phyloP scores from a whole-genome alignment of 2,888 invertebrate genomes.

The Ormyrus nitidulus region DNA sequence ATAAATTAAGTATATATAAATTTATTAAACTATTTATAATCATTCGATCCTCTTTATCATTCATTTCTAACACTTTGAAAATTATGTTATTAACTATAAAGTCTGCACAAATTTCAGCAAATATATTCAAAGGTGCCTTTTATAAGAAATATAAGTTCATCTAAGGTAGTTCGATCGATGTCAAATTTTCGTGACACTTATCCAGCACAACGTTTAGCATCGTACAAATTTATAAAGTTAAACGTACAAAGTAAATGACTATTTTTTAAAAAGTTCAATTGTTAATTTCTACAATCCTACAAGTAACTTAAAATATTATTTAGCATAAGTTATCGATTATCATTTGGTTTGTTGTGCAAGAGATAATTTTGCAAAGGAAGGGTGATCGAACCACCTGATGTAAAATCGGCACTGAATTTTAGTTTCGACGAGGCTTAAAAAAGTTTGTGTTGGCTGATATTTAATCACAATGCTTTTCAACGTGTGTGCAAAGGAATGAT shows the following conservation, averaged over 20 bases:
- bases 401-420: constrained; percentile 4
- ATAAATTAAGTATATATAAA: constrained; percentile 1
- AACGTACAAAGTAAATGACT: constrained; percentile 27
- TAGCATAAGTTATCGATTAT: too few relatives aligned
- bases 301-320: too few relatives aligned
- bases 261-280: constrained; percentile 19
- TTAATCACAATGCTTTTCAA: constrained; percentile 43
- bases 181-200: constrained; percentile 14
- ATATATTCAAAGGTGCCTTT: constrained; percentile 38
- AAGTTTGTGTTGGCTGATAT: constrained; percentile 33
- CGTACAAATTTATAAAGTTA: constrained; percentile 42
- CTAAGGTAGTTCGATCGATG: constrained; percentile 23
- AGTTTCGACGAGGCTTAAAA: neutral
- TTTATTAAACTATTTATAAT: constrained; percentile 4
- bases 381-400: constrained; percentile 13
- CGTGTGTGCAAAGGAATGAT: constrained; percentile 32
- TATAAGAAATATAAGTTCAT: constrained; percentile 36
- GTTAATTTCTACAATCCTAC: too few relatives aligned
- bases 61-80: constrained; percentile 28
- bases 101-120: constrained; percentile 17
- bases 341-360: too few relatives aligned
- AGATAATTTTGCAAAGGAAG: neutral
- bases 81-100: constrained; percentile 37
- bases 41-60: constrained; percentile 10
- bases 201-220: constrained; percentile 26